These are phyloP conservation scores for Vannuccia rotundouncinata DNA, from an alignment of 2,888 invertebrate species.

Conservation along the genomic window DNA sequence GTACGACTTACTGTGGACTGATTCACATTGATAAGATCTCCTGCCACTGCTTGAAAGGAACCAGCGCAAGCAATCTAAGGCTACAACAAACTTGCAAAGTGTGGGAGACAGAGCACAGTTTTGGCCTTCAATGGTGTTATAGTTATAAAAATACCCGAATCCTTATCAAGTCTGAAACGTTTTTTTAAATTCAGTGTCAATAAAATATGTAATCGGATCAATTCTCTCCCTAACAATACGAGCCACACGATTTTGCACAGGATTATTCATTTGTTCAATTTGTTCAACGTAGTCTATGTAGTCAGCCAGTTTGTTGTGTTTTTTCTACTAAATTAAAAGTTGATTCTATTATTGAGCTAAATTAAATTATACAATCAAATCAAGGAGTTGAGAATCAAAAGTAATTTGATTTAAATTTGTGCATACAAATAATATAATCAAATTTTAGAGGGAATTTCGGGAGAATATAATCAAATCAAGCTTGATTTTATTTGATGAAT, in stretches of 20 bases:
- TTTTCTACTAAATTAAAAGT: conserved; percentile 26
- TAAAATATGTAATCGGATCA: not conserved
- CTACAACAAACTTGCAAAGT: too few relatives aligned
- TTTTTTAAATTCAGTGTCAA: not conserved
- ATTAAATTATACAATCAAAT: conserved; percentile 4
- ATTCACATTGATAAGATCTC: too few relatives aligned
- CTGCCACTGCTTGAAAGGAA: too few relatives aligned
- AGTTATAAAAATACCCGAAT: too few relatives aligned
- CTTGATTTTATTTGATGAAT: not conserved
- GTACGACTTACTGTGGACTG: too few relatives aligned
- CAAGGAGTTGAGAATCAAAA: conserved; percentile 2
- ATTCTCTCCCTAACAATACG: not conserved
- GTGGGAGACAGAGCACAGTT: too few relatives aligned
- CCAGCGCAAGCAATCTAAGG: too few relatives aligned
- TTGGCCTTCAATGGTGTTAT: too few relatives aligned
- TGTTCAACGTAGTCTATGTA: not conserved
- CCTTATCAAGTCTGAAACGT: not conserved
- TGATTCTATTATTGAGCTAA: not conserved
- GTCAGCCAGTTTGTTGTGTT: not conserved
- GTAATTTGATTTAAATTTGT: conserved; percentile 2
- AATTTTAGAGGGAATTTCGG: conserved; percentile 14
- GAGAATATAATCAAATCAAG: not conserved
- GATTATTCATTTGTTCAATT: not conserved
- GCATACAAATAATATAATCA: not conserved
- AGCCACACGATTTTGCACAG: not conserved